Conservation (phyloP, 2,888 invertebrate genomes). For the Mesorhabditis sp. region DNA sequence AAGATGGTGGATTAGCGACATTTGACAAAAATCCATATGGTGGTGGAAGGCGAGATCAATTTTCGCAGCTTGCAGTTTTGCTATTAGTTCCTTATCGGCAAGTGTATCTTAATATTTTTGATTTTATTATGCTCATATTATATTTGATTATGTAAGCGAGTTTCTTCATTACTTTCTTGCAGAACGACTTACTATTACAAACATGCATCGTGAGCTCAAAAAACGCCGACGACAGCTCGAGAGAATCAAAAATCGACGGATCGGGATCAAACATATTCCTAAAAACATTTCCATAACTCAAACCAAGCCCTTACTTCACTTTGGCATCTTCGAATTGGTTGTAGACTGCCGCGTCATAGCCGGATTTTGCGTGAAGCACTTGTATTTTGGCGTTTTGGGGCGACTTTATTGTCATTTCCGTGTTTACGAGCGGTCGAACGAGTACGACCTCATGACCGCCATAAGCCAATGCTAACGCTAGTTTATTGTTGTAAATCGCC, state of each 20-base stretch:
- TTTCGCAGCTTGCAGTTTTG: neutral
- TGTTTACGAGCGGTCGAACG: constrained; percentile 13
- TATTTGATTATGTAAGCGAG: no score
- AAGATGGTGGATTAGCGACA: neutral
- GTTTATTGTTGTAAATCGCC: constrained; percentile 16
- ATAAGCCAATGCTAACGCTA: constrained; percentile 11
- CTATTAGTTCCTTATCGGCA: neutral
- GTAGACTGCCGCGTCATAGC: neutral
- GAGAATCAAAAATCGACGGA: neutral
- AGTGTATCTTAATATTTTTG: neutral
- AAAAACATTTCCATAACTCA: neutral
- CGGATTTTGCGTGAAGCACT: neutral
- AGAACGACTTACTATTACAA: neutral
- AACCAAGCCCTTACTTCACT: neutral
- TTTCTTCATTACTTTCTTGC: neutral
- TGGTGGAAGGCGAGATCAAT: constrained; percentile 4
- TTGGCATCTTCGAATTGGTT: neutral
- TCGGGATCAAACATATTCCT: neutral
- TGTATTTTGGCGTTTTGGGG: neutral
- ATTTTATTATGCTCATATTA: neutral
- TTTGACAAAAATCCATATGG: constrained; percentile 5
- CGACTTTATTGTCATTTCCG: constrained; percentile 6
- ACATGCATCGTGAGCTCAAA: neutral
- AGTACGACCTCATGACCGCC: constrained; percentile 16
- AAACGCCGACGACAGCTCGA: constrained; percentile 4